phyloP scores from a whole-genome alignment of 2,113 vertebrate species.

The Myiagra hebetior region DNA sequence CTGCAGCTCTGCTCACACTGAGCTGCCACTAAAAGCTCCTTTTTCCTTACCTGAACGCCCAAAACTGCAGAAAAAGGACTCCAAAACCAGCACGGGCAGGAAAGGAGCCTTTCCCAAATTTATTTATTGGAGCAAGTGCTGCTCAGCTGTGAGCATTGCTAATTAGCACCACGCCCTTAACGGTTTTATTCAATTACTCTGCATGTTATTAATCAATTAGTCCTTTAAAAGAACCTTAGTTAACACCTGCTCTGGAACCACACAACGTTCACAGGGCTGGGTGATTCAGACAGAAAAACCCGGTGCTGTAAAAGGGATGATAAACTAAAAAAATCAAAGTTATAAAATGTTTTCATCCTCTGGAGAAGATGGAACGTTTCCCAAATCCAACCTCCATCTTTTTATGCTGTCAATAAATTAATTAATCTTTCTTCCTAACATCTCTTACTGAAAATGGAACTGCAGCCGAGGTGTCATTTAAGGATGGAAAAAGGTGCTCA shows the following conservation, averaged over 20 bases:
- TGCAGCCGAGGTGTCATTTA: background rate
- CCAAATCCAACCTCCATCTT: background rate
- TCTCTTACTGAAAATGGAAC: background rate
- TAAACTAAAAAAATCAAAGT: background rate
- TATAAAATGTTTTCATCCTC: background rate
- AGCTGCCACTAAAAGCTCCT: background rate
- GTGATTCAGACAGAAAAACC: background rate
- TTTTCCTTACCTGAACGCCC: background rate
- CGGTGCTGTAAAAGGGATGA: background rate
- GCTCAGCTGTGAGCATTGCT: background rate
- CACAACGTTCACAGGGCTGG: background rate
- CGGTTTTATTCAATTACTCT: background rate
- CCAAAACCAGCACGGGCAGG: background rate
- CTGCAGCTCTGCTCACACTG: background rate
- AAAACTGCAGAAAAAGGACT: background rate
- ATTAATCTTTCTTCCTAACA: background rate
- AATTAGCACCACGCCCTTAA: background rate
- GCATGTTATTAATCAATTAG: background rate
- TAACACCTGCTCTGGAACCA: background rate
- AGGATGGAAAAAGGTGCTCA: accelerated
- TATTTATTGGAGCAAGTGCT: background rate
- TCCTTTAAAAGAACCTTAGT: background rate
- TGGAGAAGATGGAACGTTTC: background rate
- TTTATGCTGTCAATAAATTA: background rate
- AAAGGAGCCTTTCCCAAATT: background rate